phyloP scores from a whole-genome alignment of 2,797 vertebrate genomes.

The Coreius guichenoti region DNA sequence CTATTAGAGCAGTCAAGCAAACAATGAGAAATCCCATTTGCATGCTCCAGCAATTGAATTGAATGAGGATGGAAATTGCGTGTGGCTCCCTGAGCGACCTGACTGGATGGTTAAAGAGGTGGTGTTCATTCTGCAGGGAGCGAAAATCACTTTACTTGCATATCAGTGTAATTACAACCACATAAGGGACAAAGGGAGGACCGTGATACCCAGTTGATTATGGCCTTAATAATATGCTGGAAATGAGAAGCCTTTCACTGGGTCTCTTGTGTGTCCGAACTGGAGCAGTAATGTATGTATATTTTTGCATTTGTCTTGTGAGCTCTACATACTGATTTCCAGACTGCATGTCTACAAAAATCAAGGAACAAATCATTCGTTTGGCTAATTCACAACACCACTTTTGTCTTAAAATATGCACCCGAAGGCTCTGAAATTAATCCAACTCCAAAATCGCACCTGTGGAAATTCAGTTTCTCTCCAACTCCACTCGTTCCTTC shows the following conservation, averaged over 20 bases:
- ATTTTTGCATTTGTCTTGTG: conserved; percentile 7
- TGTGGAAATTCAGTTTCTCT: conserved; percentile 17
- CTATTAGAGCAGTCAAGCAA: conserved; percentile 69
- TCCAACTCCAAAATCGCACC: conserved; percentile 23
- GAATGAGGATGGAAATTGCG: conserved; percentile 68
- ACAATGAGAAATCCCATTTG: conserved; percentile 74
- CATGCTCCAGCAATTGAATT: conserved; percentile 69
- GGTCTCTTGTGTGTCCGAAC: conserved; percentile 58
- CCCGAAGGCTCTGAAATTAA: conserved; percentile 54
- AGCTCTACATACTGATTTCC: conserved; percentile 21
- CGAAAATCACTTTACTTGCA: conserved; percentile 66
- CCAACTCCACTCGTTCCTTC: conserved; percentile 51
- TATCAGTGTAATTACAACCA: conserved; percentile 73
- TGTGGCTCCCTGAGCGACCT: conserved; percentile 61
- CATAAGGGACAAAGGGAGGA: conserved; percentile 68
- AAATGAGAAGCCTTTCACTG: conserved; percentile 61
- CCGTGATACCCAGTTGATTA: conserved; percentile 68
- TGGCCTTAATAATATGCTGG: conserved; percentile 69
- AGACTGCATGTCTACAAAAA: conserved; percentile 45
- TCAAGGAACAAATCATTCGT: conserved; percentile 40
- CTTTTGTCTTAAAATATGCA: conserved; percentile 56
- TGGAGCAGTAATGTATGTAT: conserved; percentile 4
- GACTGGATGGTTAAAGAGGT: conserved; percentile 72
- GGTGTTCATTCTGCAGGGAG: conserved; percentile 68
- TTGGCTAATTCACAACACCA: conserved; percentile 56